A percentile compares a stretch with the other conserved stretches of the same genome.
These are phyloP conservation scores for Ptilodon capucinus DNA, from an alignment of 2,888 invertebrate genomes.

Conservation along the genomic window DNA sequence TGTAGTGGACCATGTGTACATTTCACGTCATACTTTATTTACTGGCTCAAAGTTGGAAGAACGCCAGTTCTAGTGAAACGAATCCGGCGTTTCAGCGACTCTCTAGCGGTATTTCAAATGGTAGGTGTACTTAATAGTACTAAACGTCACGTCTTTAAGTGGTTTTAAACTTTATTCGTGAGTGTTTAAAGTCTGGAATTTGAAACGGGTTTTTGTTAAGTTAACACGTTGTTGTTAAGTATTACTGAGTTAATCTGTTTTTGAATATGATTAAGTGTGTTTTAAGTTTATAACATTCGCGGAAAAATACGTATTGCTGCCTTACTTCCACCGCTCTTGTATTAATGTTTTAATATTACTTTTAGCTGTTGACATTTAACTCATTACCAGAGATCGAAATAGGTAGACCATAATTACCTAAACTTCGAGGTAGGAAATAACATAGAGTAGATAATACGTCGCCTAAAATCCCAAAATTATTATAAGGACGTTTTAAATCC, in stretches of 20 bases:
- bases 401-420: no score
- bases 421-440: no score
- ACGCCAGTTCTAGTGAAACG: constrained; percentile 46
- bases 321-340: no score
- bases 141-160: not conserved
- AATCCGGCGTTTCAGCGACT: constrained; percentile 49
- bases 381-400: no score
- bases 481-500: no score
- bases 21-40: constrained; percentile 48
- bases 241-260: constrained; percentile 20
- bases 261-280: constrained; percentile 35
- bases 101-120: constrained; percentile 42
- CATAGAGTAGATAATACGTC: no score
- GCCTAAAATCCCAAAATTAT: no score
- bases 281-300: no score
- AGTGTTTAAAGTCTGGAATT: constrained; percentile 1
- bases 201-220: not conserved
- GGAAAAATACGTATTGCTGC: no score
- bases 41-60: constrained; percentile 41
- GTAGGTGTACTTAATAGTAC: constrained; percentile 23
- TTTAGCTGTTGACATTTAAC: no score
- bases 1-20: constrained; percentile 2
- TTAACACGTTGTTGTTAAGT: constrained; percentile 18
- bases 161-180: constrained; percentile 9
- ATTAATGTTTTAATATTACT: no score